Percentiles rank a stretch among this genome's conserved stretches.
Evolutionary conservation across 2,113 vertebrate species (phyloP).

Genomic region (Stictonetta naevosa): DNA sequence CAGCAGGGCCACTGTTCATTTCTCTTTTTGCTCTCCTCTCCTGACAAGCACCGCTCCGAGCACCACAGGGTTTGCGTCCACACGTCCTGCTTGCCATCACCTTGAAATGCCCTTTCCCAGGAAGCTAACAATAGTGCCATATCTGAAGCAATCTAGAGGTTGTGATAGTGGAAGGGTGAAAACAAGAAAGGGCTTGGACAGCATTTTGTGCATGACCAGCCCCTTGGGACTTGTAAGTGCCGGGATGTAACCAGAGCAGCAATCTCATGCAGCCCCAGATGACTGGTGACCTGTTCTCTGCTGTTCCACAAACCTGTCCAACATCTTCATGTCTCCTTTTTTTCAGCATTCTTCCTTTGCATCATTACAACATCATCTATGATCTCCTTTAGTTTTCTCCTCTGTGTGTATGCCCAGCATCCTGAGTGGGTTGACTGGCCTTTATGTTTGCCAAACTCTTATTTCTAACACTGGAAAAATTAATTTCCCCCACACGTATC

Average conservation of each 20-base stretch:
- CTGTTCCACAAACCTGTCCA: background rate
- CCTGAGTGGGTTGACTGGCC: background rate
- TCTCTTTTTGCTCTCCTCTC: background rate
- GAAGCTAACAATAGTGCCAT: background rate
- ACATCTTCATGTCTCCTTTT: background rate
- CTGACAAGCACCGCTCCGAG: background rate
- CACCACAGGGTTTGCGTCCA: background rate
- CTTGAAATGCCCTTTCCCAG: background rate
- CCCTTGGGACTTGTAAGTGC: background rate
- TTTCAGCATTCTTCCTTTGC: background rate
- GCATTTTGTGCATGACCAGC: background rate
- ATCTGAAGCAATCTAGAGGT: background rate
- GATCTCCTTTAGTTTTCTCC: background rate
- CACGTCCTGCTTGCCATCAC: rapidly evolving
- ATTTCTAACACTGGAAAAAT: background rate
- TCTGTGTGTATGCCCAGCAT: background rate
- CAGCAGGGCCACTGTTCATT: rapidly evolving
- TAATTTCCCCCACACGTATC: background rate
- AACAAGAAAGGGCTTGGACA: background rate
- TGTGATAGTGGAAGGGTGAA: background rate
- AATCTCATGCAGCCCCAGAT: rapidly evolving
- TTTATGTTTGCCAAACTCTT: background rate
- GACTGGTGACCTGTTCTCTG: background rate
- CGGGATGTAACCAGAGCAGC: background rate
- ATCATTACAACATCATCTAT: background rate